Base-by-base conservation (phyloP, 2,113 vertebrate genomes). In the Rallus limicola region DNA sequence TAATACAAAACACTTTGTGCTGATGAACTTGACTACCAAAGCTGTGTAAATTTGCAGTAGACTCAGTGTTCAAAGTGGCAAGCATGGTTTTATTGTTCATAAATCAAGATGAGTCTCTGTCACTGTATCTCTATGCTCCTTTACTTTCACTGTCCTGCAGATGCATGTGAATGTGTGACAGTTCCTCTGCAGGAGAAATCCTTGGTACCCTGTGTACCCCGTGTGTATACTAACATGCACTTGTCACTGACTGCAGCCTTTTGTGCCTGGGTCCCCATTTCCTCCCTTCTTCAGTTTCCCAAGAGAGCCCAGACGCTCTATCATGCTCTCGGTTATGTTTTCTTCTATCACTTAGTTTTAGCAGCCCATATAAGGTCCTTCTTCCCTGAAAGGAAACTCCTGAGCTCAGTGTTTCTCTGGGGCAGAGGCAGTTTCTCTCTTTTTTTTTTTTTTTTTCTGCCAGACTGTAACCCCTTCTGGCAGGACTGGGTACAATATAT, bases 1-100 rank as follows among this genome's bases (percentile, higher is more conserved):
- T 99, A 96, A 97, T 90, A 74, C 6, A 26, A 59, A 81, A 5
- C 29, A 34, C 14, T 52, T 90, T 20, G 7, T 63, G 44, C 64
- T 48, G 36, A 71, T 36, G 53, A 44, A 64, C 21, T 76, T 86
- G 20, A 79, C 42, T 93, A 75, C 29, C 28, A 58, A 20, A 55
- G 5, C n/a, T 50, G 25, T 59, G 26, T 52, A 11, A 44, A 58
- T 90, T 92, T 17, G 6, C 76, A 46, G 31, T 31, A 68, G 26
- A 34, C 18, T 68, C 5, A 4, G 16, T 81, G 83, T 95, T 74
- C 52, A 18, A 82, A 72, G 46, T 53, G 25, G 1, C 26, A 44
- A 68, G 33, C 11, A 5, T 83, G n/a, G 16, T 34, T 96, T 93
- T 93, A 42, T 13, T 64, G 18, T 46, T 83, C 11, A 53, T 82